Percentiles rank a stretch among this genome's conserved stretches.
Evolutionary conservation across 64 coral and sea anemone genomes (phyloP).

Genomic region (Montipora foliosa): DNA sequence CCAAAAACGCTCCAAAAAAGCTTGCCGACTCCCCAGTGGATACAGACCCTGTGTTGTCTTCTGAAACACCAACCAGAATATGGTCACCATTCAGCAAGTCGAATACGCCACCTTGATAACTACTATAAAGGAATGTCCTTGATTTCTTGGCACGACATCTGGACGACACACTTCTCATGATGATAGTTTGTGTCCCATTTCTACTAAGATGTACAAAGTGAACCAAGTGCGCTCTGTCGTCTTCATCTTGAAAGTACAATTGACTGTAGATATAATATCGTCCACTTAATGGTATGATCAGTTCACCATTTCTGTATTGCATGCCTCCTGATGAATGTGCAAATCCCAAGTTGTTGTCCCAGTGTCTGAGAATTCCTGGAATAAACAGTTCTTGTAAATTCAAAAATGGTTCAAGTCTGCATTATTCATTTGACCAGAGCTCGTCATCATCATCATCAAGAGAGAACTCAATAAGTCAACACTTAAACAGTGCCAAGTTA

Average conservation of each 20-base stretch:
- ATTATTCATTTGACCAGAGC: no score
- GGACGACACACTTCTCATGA: conserved; percentile 88
- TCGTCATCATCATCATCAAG: no score
- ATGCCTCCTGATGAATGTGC: conserved; percentile 79
- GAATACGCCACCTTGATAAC: conserved; percentile 95
- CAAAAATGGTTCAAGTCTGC: background rate
- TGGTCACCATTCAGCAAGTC: conserved; percentile 60
- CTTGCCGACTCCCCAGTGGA: conserved; percentile 79
- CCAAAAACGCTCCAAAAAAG: conserved; percentile 94
- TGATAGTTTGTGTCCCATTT: conserved; percentile 59
- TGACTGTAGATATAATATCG: conserved; percentile 92
- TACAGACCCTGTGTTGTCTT: conserved; percentile 23
- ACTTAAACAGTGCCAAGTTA: no score
- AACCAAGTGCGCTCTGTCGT: conserved; percentile 58
- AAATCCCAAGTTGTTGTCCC: conserved; percentile 67
- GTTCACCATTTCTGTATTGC: conserved; percentile 75
- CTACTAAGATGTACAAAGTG: conserved; percentile 80
- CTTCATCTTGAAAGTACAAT: conserved; percentile 80
- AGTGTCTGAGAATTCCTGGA: conserved; percentile 77
- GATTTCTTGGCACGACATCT: conserved; percentile 58
- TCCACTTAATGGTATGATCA: conserved; percentile 74
- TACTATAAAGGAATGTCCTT: conserved; percentile 72
- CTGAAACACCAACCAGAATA: conserved; percentile 73
- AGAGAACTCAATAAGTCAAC: no score
- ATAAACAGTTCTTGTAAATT: conserved; percentile 12